phyloP scores from a whole-genome alignment of 2,888 invertebrate species.

The Brachyopa scutellaris region DNA sequence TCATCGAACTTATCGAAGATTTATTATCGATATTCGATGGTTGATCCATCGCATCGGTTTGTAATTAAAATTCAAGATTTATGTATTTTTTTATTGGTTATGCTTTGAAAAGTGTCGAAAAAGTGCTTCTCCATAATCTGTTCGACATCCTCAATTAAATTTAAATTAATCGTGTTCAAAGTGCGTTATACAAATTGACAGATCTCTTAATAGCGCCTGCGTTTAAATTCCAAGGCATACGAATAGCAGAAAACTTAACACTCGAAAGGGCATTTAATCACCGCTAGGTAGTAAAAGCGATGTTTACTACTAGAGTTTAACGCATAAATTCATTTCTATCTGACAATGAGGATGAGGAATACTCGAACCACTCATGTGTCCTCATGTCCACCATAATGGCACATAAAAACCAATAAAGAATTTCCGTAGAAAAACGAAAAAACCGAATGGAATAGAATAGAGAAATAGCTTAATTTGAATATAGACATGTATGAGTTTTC shows the following conservation, averaged over 20 bases:
- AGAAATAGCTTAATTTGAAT: slow-evolving; percentile 58
- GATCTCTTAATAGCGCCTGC: slow-evolving; percentile 57
- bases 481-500: no score
- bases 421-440: slow-evolving; percentile 56
- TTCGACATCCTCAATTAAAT: no score
- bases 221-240: slow-evolving; percentile 43
- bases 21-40: no score
- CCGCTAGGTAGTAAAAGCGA: slow-evolving; percentile 13
- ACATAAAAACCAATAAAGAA: slow-evolving; percentile 69
- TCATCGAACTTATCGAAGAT: no score
- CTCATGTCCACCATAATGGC: slow-evolving; percentile 62
- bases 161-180: slow-evolving; percentile 53
- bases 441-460: not conserved
- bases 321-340: slow-evolving; percentile 60
- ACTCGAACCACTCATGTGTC: slow-evolving; percentile 58
- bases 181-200: slow-evolving; percentile 47
- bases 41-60: no score
- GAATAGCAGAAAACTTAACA: not conserved
- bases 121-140: no score
- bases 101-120: no score
- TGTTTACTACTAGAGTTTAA: slow-evolving; percentile 10
- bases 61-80: no score
- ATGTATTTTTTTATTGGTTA: no score
- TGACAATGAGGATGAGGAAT: no score
- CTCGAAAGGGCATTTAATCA: slow-evolving; percentile 50